phyloP scores from a whole-genome alignment of 2,888 invertebrate genomes.

The Asteroscopus sphinx region DNA sequence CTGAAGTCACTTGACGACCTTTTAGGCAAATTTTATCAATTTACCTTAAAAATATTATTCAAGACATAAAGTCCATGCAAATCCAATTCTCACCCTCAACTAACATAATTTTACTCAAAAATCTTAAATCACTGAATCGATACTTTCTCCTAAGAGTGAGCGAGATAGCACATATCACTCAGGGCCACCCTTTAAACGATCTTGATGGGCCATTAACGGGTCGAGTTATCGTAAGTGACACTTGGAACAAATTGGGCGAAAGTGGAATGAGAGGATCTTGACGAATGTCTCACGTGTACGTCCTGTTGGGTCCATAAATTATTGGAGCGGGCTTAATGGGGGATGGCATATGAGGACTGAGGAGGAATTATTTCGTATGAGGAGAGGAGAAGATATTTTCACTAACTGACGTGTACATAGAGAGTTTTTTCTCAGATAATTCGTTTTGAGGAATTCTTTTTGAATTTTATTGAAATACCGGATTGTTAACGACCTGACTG shows the following conservation, averaged over 20 bases:
- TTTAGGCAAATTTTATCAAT: no score
- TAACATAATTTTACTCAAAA: conserved; percentile 22
- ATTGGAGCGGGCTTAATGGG: conserved; percentile 16
- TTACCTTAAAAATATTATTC: no score
- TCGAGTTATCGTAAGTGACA: conserved; percentile 72
- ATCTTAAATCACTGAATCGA: conserved; percentile 34
- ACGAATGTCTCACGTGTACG: conserved; percentile 37
- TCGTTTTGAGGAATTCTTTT: no score
- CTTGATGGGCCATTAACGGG: conserved; percentile 72
- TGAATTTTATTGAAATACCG: no score
- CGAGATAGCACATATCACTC: conserved; percentile 48
- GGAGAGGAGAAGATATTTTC: no score
- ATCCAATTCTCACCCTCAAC: not conserved
- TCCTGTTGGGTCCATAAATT: conserved; percentile 40
- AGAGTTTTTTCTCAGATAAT: no score
- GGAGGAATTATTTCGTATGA: conserved; percentile 4
- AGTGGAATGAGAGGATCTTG: conserved; percentile 30
- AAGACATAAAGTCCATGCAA: no score
- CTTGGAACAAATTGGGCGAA: conserved; percentile 70
- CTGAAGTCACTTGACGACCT: no score
- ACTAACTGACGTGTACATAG: no score
- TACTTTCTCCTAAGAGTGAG: conserved; percentile 30
- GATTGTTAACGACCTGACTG: no score
- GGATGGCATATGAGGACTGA: not conserved
- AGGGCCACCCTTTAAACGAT: conserved; percentile 62